phyloP scores from a whole-genome alignment of 2,797 vertebrate species.

The Lagodon rhomboides region DNA sequence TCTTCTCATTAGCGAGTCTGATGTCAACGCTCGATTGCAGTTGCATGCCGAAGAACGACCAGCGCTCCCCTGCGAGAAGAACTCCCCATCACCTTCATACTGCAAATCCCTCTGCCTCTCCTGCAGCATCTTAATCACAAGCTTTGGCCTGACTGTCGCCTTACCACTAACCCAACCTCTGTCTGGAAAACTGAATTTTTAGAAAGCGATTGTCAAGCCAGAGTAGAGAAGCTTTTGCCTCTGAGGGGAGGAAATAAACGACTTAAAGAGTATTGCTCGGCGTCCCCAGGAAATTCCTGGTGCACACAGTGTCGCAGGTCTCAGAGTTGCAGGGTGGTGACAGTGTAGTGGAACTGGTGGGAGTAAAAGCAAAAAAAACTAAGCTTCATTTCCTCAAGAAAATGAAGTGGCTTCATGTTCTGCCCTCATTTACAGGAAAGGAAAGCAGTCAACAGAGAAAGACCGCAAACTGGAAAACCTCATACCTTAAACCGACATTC shows the following conservation, averaged over 20 bases:
- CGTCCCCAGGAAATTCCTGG: constrained; percentile 76
- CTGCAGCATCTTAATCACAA: not conserved
- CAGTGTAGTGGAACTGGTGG: constrained; percentile 39
- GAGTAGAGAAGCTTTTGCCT: not conserved
- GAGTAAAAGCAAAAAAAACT: not conserved
- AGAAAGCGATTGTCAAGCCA: constrained; percentile 28
- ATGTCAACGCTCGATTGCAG: constrained; percentile 46
- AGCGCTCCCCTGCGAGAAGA: constrained; percentile 25
- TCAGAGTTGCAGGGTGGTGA: constrained; percentile 45
- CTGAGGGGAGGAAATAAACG: constrained; percentile 57
- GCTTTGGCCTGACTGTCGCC: not conserved
- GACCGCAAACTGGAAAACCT: constrained; percentile 52
- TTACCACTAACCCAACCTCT: constrained; percentile 2
- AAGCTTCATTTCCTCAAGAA: constrained; percentile 56
- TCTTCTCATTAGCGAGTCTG: constrained; percentile 51
- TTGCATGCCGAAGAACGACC: constrained; percentile 11
- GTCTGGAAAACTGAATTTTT: constrained; percentile 23
- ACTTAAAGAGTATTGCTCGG: constrained; percentile 61
- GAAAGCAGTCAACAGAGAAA: constrained; percentile 40
- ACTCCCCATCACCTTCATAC: constrained; percentile 27
- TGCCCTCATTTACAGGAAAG: constrained; percentile 40
- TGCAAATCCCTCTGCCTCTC: constrained; percentile 5
- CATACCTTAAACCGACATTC: constrained; percentile 17
- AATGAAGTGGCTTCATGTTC: constrained; percentile 22
- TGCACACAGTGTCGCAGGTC: constrained; percentile 50